Evolutionary conservation across 2,113 vertebrate genomes (phyloP).

Genomic region (Gambusia holbrooki): DNA sequence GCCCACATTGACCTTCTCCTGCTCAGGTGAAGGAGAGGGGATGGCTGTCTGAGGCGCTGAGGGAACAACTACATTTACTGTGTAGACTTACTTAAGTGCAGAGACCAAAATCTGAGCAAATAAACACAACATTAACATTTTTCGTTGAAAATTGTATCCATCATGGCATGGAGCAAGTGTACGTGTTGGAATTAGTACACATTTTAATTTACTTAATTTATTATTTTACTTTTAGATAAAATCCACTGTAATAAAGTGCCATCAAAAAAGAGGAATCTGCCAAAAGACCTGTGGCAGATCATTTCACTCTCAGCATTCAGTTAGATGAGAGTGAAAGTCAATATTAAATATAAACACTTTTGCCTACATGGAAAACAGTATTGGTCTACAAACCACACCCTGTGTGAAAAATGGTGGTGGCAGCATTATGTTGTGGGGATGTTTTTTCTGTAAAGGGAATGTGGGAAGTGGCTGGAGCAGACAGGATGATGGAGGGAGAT

Average conservation of each 20-base stretch:
- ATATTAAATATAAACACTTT: not conserved
- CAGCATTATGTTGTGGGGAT: no score
- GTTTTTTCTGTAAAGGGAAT: no score
- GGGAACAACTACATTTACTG: slow-evolving; percentile 19
- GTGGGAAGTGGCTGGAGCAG: no score
- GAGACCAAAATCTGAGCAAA: not conserved
- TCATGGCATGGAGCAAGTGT: no score
- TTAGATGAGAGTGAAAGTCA: no score
- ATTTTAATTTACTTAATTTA: not conserved
- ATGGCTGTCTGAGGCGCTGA: slow-evolving; percentile 60
- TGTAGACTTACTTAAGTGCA: slow-evolving; percentile 7
- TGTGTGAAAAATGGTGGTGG: no score
- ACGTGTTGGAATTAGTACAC: not conserved
- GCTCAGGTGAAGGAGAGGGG: slow-evolving; percentile 78
- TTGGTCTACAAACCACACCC: no score
- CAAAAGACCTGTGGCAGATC: no score
- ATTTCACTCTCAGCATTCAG: no score
- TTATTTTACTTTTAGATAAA: not conserved
- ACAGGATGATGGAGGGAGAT: not conserved
- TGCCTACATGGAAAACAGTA: not conserved
- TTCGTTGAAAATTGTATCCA: not conserved
- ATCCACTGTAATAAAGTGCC: not conserved
- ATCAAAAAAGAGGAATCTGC: not conserved
- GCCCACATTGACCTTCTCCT: slow-evolving; percentile 77
- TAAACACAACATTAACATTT: slow-evolving; percentile 1